Conservation (phyloP, 2,888 invertebrate species). For the Drosophila robusta region DNA sequence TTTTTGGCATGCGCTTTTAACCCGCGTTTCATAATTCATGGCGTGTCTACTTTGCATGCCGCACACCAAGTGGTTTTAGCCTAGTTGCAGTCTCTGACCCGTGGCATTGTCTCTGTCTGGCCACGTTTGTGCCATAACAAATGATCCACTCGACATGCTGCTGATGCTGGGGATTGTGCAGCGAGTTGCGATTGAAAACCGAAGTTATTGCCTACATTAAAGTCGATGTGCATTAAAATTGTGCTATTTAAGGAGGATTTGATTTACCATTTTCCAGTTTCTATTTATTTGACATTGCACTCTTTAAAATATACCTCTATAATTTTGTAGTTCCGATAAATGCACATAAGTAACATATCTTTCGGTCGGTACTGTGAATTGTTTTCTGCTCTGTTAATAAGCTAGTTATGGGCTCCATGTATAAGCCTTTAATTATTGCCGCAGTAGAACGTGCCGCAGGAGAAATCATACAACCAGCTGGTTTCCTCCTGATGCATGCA, state of each 20-base stretch:
- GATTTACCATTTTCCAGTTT: too few species aligned
- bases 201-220: conserved; percentile 13
- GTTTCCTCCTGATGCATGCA: conserved; percentile 64
- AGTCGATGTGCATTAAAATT: too few species aligned
- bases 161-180: conserved; percentile 15
- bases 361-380: background rate
- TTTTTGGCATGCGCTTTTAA: conserved; percentile 29
- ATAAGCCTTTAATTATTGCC: conserved; percentile 63
- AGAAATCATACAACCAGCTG: conserved; percentile 41
- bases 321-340: too few species aligned
- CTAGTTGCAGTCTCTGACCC: conserved; percentile 39
- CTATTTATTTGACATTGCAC: too few species aligned
- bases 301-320: too few species aligned
- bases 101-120: conserved; percentile 74
- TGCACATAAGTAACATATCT: too few species aligned
- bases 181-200: conserved; percentile 6
- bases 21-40: conserved; percentile 60
- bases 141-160: conserved; percentile 67
- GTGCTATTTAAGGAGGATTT: too few species aligned
- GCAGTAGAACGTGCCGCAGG: conserved; percentile 34
- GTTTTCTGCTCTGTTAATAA: background rate
- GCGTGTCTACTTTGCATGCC: conserved; percentile 11
- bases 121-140: conserved; percentile 75
- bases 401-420: too few species aligned
- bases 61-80: conserved; percentile 15